Conservation (phyloP, 2,888 invertebrate species). For the Eilema sororculum region DNA sequence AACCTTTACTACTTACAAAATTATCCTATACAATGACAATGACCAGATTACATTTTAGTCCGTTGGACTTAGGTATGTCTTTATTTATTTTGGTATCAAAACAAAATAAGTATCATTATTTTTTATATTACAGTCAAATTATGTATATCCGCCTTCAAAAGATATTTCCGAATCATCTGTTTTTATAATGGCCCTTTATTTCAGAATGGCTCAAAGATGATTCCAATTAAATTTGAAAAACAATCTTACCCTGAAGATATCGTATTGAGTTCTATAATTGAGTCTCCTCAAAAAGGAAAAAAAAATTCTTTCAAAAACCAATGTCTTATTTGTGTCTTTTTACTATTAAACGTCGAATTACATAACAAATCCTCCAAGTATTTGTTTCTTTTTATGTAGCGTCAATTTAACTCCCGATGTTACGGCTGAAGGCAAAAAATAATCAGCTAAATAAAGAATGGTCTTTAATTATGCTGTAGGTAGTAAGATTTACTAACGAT, state of each 20-base stretch:
- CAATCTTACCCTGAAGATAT: neutral
- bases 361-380: neutral
- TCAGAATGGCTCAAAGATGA: neutral
- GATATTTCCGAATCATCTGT: neutral
- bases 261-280: neutral
- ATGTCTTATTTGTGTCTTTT: neutral
- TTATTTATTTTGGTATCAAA: neutral
- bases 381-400: neutral
- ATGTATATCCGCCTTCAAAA: neutral
- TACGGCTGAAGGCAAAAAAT: too few relatives aligned
- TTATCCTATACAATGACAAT: neutral
- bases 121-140: neutral
- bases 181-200: neutral
- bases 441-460: too few relatives aligned
- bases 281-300: neutral
- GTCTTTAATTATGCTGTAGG: too few relatives aligned
- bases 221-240: conserved; percentile 4
- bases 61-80: neutral
- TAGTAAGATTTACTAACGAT: too few relatives aligned
- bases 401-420: too few relatives aligned
- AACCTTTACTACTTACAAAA: neutral
- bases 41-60: neutral
- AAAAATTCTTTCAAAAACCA: neutral
- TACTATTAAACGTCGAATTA: neutral
- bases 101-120: neutral